Conservation (phyloP, 2,888 invertebrate species). For the Pristionchus mayeri region DNA sequence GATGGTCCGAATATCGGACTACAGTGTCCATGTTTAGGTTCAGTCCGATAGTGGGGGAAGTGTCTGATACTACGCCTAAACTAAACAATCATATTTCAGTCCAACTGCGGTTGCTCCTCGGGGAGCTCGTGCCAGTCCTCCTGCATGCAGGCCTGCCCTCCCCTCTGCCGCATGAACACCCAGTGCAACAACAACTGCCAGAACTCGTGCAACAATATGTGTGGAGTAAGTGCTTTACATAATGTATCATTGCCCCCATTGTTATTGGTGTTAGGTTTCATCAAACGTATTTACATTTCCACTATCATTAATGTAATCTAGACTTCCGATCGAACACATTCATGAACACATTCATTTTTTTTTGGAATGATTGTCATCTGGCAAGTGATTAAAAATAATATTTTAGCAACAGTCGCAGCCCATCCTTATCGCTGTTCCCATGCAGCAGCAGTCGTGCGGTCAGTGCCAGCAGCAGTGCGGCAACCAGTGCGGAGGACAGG, state of each 20-base stretch:
- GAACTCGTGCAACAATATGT: neutral
- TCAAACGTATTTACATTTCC: no score
- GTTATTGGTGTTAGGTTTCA: no score
- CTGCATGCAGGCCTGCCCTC: neutral
- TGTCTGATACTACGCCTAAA: no score
- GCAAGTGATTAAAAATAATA: neutral
- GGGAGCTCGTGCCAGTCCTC: neutral
- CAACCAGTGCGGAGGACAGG: neutral
- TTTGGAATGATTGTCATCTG: neutral
- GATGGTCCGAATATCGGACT: no score
- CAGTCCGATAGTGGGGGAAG: no score
- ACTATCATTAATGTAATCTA: no score
- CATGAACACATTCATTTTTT: no score
- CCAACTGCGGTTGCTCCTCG: slow-evolving; percentile 13
- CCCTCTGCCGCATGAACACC: neutral
- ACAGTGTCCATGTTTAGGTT: no score
- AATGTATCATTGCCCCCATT: no score
- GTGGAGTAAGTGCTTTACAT: no score
- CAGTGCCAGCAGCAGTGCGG: slow-evolving; percentile 5
- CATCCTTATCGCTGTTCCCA: neutral
- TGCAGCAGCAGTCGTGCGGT: slow-evolving; percentile 15
- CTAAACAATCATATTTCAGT: neutral
- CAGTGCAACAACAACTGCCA: slow-evolving; percentile 10
- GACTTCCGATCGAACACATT: no score
- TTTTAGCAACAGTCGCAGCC: slow-evolving; percentile 1